These are phyloP conservation scores for Adrianichthys oophorus DNA, from an alignment of 2,797 vertebrate species.

Conservation along the genomic window DNA sequence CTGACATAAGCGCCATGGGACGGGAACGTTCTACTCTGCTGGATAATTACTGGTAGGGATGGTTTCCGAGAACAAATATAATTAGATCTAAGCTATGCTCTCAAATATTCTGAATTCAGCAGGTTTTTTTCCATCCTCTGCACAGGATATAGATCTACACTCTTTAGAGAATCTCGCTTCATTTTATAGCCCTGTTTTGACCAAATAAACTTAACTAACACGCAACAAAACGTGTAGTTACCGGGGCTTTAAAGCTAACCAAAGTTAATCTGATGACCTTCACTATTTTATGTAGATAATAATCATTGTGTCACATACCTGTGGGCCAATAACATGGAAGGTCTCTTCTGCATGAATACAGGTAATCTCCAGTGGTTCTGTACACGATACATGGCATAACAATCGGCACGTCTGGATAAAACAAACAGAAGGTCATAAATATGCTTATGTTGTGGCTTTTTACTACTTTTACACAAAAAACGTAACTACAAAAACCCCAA, in stretches of 20 bases:
- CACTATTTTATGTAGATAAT: neutral
- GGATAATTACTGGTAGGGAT: conserved; percentile 69
- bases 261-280: neutral
- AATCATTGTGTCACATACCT: conserved; percentile 75
- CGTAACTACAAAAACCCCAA: conserved; percentile 4
- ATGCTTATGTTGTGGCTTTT: neutral
- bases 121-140: conserved; percentile 21
- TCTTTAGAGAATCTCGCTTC: conserved; percentile 10
- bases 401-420: conserved; percentile 86
- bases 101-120: conserved; percentile 19
- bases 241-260: conserved; percentile 12
- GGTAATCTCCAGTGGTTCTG: conserved; percentile 95
- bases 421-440: neutral
- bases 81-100: conserved; percentile 62
- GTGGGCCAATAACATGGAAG: conserved; percentile 95
- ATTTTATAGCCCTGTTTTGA: conserved; percentile 15
- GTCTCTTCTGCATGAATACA: conserved; percentile 96
- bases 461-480: neutral
- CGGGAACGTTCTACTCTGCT: conserved; percentile 50
- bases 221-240: conserved; percentile 10
- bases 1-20: conserved; percentile 55
- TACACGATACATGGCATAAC: conserved; percentile 91
- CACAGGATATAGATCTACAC: neutral
- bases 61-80: conserved; percentile 69
- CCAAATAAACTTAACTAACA: conserved; percentile 1